Percentiles rank a stretch among this genome's conserved stretches.
Conservation (phyloP, 2,797 vertebrate genomes). For the Mormyrops boulengeri region DNA sequence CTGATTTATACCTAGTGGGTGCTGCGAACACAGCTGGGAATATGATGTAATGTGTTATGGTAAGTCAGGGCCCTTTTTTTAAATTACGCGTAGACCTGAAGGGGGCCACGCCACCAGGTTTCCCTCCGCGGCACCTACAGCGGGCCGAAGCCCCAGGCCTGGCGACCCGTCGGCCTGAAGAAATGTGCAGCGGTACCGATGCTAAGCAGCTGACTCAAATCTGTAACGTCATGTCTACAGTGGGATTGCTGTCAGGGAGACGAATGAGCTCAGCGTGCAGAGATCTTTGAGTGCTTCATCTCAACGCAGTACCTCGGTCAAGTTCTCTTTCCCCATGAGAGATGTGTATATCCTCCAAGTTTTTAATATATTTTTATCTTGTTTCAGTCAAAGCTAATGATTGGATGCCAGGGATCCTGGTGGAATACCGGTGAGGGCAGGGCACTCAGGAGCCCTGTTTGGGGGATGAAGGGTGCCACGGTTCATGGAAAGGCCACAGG, state of each 20-base stretch:
- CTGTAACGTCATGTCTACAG: neutral
- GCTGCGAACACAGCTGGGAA: neutral
- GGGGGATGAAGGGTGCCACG: neutral
- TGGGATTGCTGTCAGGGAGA: neutral
- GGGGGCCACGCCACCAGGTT: neutral
- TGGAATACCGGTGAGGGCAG: conserved; percentile 24
- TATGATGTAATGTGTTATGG: neutral
- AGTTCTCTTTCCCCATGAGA: neutral
- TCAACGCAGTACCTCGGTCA: neutral
- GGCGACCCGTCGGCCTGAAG: neutral
- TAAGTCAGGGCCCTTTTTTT: neutral
- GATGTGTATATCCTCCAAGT: neutral
- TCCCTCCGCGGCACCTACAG: neutral
- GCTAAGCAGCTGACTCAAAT: neutral
- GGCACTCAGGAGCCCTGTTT: neutral
- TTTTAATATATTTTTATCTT: neutral
- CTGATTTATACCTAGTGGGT: neutral
- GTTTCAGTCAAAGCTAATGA: neutral
- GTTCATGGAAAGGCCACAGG: conserved; percentile 68
- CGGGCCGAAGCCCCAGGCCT: neutral
- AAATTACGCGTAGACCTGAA: neutral
- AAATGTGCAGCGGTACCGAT: neutral
- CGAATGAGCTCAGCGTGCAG: neutral
- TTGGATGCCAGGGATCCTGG: neutral
- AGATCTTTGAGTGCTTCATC: neutral